Conservation (phyloP, 2,888 invertebrate genomes). For the Neoascia interrupta region DNA sequence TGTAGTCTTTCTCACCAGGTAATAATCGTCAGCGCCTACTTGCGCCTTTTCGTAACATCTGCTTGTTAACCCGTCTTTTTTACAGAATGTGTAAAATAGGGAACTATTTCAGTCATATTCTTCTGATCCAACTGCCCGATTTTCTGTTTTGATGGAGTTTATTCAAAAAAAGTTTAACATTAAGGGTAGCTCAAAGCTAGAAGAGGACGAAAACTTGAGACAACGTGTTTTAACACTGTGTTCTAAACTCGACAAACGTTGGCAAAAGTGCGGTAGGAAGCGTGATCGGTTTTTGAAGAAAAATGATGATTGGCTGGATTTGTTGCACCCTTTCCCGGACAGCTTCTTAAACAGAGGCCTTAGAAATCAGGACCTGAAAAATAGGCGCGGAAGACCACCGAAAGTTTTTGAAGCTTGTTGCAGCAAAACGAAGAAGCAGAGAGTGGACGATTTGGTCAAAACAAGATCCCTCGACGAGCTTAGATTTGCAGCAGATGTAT, state of each 20-base stretch:
- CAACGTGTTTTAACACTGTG: background rate
- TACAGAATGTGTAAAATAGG: background rate
- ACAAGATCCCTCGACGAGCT: constrained; percentile 8
- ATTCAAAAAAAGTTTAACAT: constrained; percentile 6
- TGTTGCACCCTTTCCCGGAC: constrained; percentile 7
- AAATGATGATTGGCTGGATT: background rate
- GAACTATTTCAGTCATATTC: background rate
- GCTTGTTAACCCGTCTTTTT: background rate
- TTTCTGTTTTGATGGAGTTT: constrained; percentile 6
- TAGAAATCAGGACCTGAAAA: background rate
- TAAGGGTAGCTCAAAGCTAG: background rate
- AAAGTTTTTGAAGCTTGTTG: constrained; percentile 7
- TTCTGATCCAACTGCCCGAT: constrained; percentile 3
- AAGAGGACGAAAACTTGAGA: background rate
- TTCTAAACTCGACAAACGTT: background rate
- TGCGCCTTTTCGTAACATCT: constrained; percentile 5
- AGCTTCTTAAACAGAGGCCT: background rate
- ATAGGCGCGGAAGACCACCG: constrained; percentile 8
- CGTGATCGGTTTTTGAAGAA: background rate
- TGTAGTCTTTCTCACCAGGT: background rate
- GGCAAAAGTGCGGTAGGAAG: background rate
- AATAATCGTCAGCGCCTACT: constrained; percentile 5
- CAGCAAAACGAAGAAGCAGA: constrained; percentile 18
- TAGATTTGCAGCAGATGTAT: constrained; percentile 5
- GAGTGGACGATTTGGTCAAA: background rate